phyloP scores from a whole-genome alignment of 64 coral and sea anemone species.

The Dendrophyllia cribrosa region DNA sequence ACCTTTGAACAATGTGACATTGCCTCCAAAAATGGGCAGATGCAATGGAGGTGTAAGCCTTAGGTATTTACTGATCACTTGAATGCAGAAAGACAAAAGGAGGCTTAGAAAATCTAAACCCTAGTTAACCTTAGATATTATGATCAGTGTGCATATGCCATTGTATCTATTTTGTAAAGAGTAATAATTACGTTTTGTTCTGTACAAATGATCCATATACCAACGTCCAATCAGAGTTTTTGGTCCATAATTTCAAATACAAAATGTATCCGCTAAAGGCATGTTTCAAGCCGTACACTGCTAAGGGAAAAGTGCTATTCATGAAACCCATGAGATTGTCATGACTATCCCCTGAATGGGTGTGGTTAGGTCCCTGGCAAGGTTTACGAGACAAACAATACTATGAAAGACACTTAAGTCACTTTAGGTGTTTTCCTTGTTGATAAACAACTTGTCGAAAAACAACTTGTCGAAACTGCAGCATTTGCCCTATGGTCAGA shows the following conservation, averaged over 20 bases:
- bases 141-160: background rate
- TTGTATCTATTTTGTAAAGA: no score
- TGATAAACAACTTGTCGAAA: no score
- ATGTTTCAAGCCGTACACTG: slow-evolving; percentile 42
- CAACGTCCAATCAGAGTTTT: slow-evolving; percentile 17
- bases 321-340: slow-evolving; percentile 45
- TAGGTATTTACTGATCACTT: slow-evolving; percentile 29
- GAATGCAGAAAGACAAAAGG: background rate
- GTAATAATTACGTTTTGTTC: background rate
- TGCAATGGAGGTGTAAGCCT: slow-evolving; percentile 28
- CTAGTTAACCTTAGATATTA: no score
- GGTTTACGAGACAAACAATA: background rate
- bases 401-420: background rate
- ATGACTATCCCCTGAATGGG: slow-evolving; percentile 30
- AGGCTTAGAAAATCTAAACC: no score
- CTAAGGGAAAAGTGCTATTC: slow-evolving; percentile 21
- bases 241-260: slow-evolving; percentile 38
- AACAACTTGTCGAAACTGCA: no score
- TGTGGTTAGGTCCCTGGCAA: slow-evolving; percentile 40
- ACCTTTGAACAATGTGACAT: slow-evolving; percentile 43
- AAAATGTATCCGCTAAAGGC: slow-evolving; percentile 39
- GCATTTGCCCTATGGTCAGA: no score
- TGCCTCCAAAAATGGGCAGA: slow-evolving; percentile 1
- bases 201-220: slow-evolving; percentile 35
- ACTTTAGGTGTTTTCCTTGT: no score